phyloP scores from a whole-genome alignment of 2,113 vertebrate species.

The Sialia sialis region DNA sequence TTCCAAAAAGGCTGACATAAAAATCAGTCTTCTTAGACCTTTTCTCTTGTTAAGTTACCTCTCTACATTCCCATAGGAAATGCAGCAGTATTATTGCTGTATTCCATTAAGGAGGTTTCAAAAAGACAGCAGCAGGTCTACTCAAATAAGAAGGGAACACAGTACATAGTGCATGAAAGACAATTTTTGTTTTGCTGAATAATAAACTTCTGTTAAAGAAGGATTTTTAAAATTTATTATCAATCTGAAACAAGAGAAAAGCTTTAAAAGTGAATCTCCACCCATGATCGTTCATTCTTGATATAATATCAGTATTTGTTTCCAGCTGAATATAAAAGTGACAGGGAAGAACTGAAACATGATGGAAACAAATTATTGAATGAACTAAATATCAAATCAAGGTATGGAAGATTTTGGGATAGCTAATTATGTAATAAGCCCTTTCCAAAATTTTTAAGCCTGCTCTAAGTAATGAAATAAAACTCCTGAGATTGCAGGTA shows the following conservation, averaged over 20 bases:
- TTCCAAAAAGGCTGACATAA: background rate
- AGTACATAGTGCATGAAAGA: background rate
- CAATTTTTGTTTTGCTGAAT: background rate
- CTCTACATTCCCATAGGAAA: background rate
- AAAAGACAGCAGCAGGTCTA: background rate
- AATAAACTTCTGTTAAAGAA: background rate
- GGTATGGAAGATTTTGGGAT: background rate
- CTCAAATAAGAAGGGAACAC: background rate
- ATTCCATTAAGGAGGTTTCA: background rate
- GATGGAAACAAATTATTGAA: constrained; percentile 9
- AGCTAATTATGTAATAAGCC: background rate
- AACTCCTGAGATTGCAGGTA: background rate
- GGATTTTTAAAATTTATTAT: background rate
- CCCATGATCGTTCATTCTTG: background rate
- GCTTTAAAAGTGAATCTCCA: background rate
- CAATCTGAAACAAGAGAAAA: background rate
- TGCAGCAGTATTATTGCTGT: background rate
- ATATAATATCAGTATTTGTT: background rate
- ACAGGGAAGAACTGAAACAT: background rate
- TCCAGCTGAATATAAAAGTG: background rate
- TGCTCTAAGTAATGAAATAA: background rate
- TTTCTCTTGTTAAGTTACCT: background rate
- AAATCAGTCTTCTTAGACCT: background rate
- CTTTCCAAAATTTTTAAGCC: background rate
- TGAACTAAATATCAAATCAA: background rate